Base-by-base conservation (phyloP, 2,888 invertebrate species). In the Cryptophagus acutangulus region DNA sequence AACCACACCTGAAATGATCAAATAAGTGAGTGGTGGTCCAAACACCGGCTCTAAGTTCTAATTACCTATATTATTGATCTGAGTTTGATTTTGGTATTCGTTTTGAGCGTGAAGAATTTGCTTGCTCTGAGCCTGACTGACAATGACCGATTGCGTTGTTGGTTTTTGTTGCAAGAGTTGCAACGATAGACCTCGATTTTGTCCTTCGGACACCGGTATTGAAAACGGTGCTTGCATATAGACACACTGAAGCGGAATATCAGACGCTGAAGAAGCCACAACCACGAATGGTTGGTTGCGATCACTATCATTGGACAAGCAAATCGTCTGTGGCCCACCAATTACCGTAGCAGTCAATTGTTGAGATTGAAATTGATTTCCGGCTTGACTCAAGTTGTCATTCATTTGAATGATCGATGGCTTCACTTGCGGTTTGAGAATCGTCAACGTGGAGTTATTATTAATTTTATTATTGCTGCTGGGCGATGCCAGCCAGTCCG, bases 121-220 rank as follows among this genome's bases (percentile, higher is more conserved):
- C 37, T 55, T 53, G 30, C 41, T 51, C 28, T 51, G 51, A 24
- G 64, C 49, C 59, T 77, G 77, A 54, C 72, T 75, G 37, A 77
- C 77, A 49, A 77, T 77, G 28, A 77, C 77, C 30, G 76, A 74
- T 44, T 76, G 75, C 15, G 71, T 62, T 35, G 66, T 57, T 15
- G 65, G 57, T 54, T 69, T 64, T 2, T 64, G 62, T 37, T 68
- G 66, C 17, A 65, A 43, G 15, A 65, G 57, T 36, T 64, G 66
- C 33, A 68, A 36, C 5, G 65, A 49, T 17, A 65, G 49, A 39
- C 57, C 57, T 15, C 62, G 52, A 6, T 59, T 55, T 41, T 51
- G 55, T 5, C 62, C 45, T 65, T 74, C 74, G 43, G 72, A 67
- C 41, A 71, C 70, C 10, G 74, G 72, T 54, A 74, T 67, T 37